phyloP scores from a whole-genome alignment of 2,888 invertebrate genomes.

The Plagiodera versicolora region DNA sequence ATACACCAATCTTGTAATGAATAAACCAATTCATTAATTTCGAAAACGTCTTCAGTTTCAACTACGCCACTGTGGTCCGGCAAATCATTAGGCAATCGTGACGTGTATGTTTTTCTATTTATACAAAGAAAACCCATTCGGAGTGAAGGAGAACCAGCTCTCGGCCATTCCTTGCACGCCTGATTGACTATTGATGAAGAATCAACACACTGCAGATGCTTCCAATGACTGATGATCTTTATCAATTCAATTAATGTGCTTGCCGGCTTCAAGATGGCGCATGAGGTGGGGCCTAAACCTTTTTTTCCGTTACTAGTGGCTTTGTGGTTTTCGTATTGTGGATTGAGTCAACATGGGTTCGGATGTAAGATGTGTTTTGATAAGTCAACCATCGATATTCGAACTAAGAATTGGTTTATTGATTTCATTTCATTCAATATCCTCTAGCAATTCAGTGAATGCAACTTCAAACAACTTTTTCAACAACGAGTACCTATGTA shows the following conservation, averaged over 20 bases:
- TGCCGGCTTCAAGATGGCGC: slow-evolving; percentile 47
- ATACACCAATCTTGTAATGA: too few relatives aligned
- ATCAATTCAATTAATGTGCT: slow-evolving; percentile 50
- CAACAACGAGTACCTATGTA: too few relatives aligned
- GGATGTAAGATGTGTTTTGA: too few relatives aligned
- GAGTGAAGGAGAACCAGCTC: slow-evolving; percentile 13
- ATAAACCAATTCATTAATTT: too few relatives aligned
- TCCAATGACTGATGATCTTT: slow-evolving; percentile 52
- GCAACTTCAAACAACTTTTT: too few relatives aligned
- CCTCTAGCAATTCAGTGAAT: too few relatives aligned
- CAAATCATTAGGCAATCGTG: slow-evolving; percentile 24
- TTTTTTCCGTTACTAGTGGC: neutral
- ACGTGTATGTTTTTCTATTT: slow-evolving; percentile 26
- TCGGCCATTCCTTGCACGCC: slow-evolving; percentile 38
- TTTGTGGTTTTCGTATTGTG: too few relatives aligned
- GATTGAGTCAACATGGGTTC: too few relatives aligned
- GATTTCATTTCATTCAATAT: too few relatives aligned
- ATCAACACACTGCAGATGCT: slow-evolving; percentile 47
- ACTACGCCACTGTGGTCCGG: slow-evolving; percentile 1
- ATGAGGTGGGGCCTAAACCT: slow-evolving; percentile 36
- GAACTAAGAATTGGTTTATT: too few relatives aligned
- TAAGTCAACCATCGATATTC: too few relatives aligned
- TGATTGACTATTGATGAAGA: slow-evolving; percentile 47
- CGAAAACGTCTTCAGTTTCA: too few relatives aligned
- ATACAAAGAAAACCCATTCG: slow-evolving; percentile 19